Evolutionary conservation across 2,888 invertebrate species (phyloP), one percentile per base, ranked within the genome.

Genomic region (Lithophane leautieri): DNA sequence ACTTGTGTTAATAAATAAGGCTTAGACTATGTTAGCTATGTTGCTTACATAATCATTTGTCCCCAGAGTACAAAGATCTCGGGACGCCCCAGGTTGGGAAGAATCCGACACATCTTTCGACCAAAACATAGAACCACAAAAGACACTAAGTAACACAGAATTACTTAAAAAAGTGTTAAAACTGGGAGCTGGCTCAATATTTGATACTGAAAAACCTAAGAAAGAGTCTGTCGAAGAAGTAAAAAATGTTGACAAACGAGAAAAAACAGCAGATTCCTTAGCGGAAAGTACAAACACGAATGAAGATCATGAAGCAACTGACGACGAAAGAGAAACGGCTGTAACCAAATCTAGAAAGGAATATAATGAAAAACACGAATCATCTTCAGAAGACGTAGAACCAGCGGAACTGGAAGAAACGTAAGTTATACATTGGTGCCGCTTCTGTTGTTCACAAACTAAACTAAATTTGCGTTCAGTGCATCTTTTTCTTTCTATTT

Each of bases 81-180:
- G 2, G 1, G 12, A 12, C 0, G 4, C 1, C 54, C 54, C 34
- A 40, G n/a, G 52, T n/a, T 19, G n/a, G 54, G 67, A 63, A 42
- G 42, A 67, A 2, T 67, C 67, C 12, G 67, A 67, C 40, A 25
- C 1, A 54, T 54, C 54, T 19, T 40, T 40, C 19, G 40, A 40
- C 4, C 52, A 52, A n/a, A 11, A 40, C 16, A 54, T 67, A 12
- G 67, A 67, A 54, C 67, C 67, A 25, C 34, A 7, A 54, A 40
- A 25, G 19, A 19, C 54, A 12, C 54, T 40, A 0, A 19, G 1
- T 19, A 67, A 67, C 12, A 67, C 12, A n/a, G n/a, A 52, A n/a
- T 19, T 67, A 67, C n/a, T 54, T 40, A 8, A 67, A 67, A 40
- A 67, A 67, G 34, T 67, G 0, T 40, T 67, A 40, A n/a, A 11